Conservation (phyloP, 2,797 vertebrate species). For the Pseudochirops cupreus region DNA sequence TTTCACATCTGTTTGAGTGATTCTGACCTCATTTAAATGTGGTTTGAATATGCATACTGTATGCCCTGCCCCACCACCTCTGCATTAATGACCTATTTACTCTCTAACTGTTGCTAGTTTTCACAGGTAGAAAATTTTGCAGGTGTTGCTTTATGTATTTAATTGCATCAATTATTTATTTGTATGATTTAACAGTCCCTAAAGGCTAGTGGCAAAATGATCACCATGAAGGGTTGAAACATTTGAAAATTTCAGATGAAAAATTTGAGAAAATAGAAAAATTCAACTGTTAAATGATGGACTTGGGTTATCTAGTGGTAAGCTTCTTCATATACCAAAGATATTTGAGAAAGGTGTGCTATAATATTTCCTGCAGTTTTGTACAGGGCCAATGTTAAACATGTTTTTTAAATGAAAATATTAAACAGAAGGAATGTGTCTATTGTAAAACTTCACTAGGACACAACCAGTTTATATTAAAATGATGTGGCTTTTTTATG, state of each 20-base stretch:
- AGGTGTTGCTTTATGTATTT: constrained; percentile 76
- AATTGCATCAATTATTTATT: constrained; percentile 78
- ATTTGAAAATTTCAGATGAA: constrained; percentile 48
- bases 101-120: constrained; percentile 72
- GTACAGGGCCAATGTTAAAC: constrained; percentile 1
- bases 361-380: neutral
- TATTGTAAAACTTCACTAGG: constrained; percentile 2
- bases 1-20: neutral
- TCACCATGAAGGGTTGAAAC: constrained; percentile 23
- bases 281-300: constrained; percentile 37
- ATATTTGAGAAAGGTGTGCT: constrained; percentile 21
- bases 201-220: constrained; percentile 56
- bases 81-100: constrained; percentile 45
- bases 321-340: constrained; percentile 51
- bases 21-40: neutral
- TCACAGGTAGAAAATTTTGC: constrained; percentile 73
- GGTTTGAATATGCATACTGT: neutral
- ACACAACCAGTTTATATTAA: constrained; percentile 17
- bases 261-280: constrained; percentile 55
- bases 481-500: constrained; percentile 15
- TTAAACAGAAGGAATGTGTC: constrained; percentile 22
- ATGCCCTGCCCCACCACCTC: neutral
- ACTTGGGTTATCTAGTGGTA: constrained; percentile 2
- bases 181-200: constrained; percentile 62
- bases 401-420: constrained; percentile 22